A percentile compares a stretch with the other conserved stretches of the same genome.
Conservation (phyloP, 1,140 invertebrate genomes). For the Halesus radiatus region DNA sequence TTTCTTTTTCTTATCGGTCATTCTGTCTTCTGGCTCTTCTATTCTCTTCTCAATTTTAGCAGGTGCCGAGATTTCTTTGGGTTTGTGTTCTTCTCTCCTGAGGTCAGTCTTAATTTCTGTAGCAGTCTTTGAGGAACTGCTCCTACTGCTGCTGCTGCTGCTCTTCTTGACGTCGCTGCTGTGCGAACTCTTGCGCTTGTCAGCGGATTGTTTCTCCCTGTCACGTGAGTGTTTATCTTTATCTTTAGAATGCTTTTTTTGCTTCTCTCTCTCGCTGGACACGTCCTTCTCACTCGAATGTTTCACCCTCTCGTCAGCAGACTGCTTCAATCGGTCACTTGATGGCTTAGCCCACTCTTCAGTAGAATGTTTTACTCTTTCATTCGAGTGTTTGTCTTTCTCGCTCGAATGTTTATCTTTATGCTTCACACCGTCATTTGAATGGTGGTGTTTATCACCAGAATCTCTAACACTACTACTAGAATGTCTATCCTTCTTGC, state of each 20-base stretch:
- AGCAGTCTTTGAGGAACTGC: background rate
- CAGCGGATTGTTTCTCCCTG: conserved; percentile 56
- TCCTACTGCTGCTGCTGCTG: background rate
- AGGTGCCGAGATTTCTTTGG: conserved; percentile 16
- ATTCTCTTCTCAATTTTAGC: background rate
- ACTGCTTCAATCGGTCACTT: conserved; percentile 56
- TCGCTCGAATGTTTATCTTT: conserved; percentile 60
- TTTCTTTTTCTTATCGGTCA: conserved; percentile 68
- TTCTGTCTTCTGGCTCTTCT: conserved; percentile 56
- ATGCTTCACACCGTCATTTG: conserved; percentile 53
- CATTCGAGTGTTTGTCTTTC: conserved; percentile 62
- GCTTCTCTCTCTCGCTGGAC: conserved; percentile 62
- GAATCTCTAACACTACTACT: conserved; percentile 61
- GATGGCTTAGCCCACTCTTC: conserved; percentile 56
- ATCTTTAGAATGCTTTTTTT: conserved; percentile 60
- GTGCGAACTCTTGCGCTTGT: conserved; percentile 42
- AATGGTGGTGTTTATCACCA: conserved; percentile 59
- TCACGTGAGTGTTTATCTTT: conserved; percentile 59
- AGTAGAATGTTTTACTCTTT: conserved; percentile 51
- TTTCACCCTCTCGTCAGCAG: conserved; percentile 62
- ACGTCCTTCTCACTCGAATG: conserved; percentile 64
- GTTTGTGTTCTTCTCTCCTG: background rate
- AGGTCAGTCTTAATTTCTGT: conserved; percentile 38
- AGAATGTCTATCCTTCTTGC: conserved; percentile 61
- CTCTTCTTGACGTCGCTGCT: background rate